These are phyloP conservation scores for Gavia stellata DNA, from an alignment of 2,113 vertebrate genomes.

Conservation along the genomic window DNA sequence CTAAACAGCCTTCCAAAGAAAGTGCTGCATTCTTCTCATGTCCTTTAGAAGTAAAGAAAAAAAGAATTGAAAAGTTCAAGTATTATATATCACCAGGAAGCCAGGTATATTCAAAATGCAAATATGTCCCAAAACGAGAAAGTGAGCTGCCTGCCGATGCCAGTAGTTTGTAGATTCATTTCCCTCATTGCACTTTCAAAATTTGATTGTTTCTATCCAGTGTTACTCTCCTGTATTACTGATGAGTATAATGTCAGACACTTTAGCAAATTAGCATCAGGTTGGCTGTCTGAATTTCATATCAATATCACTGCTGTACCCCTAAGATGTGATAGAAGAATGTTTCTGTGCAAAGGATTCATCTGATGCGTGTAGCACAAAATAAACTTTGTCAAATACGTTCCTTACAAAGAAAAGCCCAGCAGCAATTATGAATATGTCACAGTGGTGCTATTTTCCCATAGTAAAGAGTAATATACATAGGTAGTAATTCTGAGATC, in stretches of 20 bases:
- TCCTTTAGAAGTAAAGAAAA: background rate
- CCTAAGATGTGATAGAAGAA: background rate
- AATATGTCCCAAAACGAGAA: background rate
- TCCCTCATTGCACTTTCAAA: slow-evolving; percentile 7
- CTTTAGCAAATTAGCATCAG: background rate
- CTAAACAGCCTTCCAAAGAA: background rate
- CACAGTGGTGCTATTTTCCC: background rate
- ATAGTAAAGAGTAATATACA: background rate
- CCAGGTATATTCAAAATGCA: slow-evolving; percentile 34
- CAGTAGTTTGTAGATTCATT: slow-evolving; percentile 13
- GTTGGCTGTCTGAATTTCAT: background rate
- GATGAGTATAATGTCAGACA: background rate
- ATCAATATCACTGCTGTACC: background rate
- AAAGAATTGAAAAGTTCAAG: slow-evolving; percentile 7
- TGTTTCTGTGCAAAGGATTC: background rate
- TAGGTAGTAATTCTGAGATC: background rate
- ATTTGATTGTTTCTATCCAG: slow-evolving; percentile 31
- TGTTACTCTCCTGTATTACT: slow-evolving; percentile 18
- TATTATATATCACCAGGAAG: slow-evolving; percentile 26
- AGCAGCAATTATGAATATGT: background rate
- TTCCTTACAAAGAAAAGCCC: background rate
- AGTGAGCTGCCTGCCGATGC: background rate
- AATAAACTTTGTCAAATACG: background rate
- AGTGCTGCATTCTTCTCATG: background rate
- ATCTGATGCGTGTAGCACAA: background rate